Conservation (phyloP, 2,888 invertebrate species). For the Onchidella celtica region DNA sequence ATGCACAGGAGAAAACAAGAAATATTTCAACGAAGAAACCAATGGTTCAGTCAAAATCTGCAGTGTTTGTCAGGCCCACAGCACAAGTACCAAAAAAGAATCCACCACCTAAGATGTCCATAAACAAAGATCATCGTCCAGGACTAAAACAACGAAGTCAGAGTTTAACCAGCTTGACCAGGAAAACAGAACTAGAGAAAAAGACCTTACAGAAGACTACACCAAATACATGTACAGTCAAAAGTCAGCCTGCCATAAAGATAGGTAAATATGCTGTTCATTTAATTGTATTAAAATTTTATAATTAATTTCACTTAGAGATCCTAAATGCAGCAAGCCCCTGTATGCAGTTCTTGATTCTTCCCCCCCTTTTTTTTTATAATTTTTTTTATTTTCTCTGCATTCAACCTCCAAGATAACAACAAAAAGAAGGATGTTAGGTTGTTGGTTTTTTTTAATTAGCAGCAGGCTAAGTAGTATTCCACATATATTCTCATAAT, state of each 20-base stretch:
- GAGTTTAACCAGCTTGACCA: conserved; percentile 21
- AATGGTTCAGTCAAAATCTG: conserved; percentile 6
- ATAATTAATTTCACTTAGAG: too few relatives aligned
- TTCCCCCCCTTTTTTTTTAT: too few relatives aligned
- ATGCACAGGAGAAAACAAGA: neutral
- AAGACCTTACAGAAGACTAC: neutral
- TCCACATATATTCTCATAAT: too few relatives aligned
- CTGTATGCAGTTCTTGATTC: too few relatives aligned
- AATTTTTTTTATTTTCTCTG: too few relatives aligned
- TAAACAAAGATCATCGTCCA: neutral
- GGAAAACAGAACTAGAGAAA: neutral
- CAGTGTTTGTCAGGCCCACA: neutral
- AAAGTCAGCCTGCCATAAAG: neutral
- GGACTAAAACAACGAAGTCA: conserved; percentile 29
- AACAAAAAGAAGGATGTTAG: too few relatives aligned
- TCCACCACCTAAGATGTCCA: neutral
- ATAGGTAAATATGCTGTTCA: too few relatives aligned
- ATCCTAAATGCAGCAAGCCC: too few relatives aligned
- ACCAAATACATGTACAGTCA: neutral
- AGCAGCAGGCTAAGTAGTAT: too few relatives aligned
- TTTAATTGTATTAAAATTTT: too few relatives aligned
- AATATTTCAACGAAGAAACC: neutral
- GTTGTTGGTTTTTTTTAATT: too few relatives aligned
- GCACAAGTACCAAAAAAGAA: neutral
- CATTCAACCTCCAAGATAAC: too few relatives aligned